A percentile compares a stretch with the other conserved stretches of the same genome.
Evolutionary conservation across 2,797 vertebrate species (phyloP).

Genomic region (Sebastolobus alascanus): DNA sequence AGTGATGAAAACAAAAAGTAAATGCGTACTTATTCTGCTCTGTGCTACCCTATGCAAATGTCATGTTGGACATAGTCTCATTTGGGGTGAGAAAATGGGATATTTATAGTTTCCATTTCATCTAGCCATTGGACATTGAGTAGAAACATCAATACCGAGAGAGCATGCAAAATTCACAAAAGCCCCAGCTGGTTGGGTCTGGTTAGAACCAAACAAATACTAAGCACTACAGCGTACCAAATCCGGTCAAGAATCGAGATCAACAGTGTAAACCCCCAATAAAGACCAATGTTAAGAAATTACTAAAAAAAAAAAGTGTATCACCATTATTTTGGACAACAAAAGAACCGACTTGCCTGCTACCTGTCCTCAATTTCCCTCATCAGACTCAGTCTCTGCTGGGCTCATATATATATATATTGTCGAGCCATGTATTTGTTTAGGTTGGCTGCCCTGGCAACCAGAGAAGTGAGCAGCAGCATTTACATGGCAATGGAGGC

Average conservation of each 20-base stretch:
- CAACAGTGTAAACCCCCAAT: background rate
- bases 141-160: background rate
- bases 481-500: constrained; percentile 46
- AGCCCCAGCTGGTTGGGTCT: background rate
- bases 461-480: constrained; percentile 36
- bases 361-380: constrained; percentile 15
- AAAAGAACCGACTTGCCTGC: background rate
- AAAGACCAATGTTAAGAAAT: background rate
- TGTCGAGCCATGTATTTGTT: constrained; percentile 62
- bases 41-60: background rate
- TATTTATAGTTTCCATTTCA: background rate
- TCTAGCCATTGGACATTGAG: background rate
- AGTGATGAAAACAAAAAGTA: constrained; percentile 1
- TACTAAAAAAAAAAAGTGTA: background rate
- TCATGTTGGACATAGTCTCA: background rate
- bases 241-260: background rate
- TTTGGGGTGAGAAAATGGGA: background rate
- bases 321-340: background rate
- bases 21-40: background rate
- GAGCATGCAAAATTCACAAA: background rate
- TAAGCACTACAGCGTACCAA: background rate
- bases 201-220: background rate
- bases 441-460: constrained; percentile 58
- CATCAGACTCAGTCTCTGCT: constrained; percentile 7
- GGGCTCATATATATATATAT: constrained; percentile 11